A percentile compares a stretch with the other conserved stretches of the same genome.
phyloP scores from a whole-genome alignment of 2,797 vertebrate genomes.

The Decapterus maruadsi region DNA sequence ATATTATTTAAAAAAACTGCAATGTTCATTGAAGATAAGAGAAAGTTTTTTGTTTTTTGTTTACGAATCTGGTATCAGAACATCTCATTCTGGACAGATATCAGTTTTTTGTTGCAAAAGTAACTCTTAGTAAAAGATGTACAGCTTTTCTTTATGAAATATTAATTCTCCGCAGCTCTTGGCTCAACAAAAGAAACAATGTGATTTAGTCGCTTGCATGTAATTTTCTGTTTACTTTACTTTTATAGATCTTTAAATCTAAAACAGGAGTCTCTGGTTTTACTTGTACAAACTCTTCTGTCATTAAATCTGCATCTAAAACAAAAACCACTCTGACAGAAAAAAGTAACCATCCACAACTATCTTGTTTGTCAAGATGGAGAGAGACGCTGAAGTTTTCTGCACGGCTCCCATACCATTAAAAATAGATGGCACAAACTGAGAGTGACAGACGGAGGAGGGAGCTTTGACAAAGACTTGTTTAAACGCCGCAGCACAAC shows the following conservation, averaged over 20 bases:
- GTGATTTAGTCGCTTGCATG: not conserved
- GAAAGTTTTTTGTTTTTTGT: slow-evolving; percentile 49
- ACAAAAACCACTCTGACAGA: slow-evolving; percentile 27
- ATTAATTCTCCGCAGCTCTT: slow-evolving; percentile 14
- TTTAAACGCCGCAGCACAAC: slow-evolving; percentile 63
- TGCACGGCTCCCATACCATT: slow-evolving; percentile 53
- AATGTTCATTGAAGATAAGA: slow-evolving; percentile 53
- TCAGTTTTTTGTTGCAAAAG: slow-evolving; percentile 15
- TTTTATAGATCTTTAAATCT: not conserved
- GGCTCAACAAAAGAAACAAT: not conserved
- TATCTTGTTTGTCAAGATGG: slow-evolving; percentile 37
- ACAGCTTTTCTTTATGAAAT: slow-evolving; percentile 3
- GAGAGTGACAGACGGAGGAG: slow-evolving; percentile 67
- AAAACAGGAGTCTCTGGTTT: not conserved
- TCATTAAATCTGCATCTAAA: slow-evolving; percentile 33
- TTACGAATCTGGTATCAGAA: slow-evolving; percentile 25
- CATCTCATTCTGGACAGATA: not conserved
- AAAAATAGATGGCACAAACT: slow-evolving; percentile 74
- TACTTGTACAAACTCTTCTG: slow-evolving; percentile 14
- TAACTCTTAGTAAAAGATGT: slow-evolving; percentile 8
- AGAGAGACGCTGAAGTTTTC: slow-evolving; percentile 47
- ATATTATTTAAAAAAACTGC: slow-evolving; percentile 11
- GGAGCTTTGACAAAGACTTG: slow-evolving; percentile 66
- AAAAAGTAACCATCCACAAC: slow-evolving; percentile 17
- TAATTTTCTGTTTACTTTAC: slow-evolving; percentile 9